Conservation (phyloP, 2,797 vertebrate genomes). For the Sarcophilus harrisii region DNA sequence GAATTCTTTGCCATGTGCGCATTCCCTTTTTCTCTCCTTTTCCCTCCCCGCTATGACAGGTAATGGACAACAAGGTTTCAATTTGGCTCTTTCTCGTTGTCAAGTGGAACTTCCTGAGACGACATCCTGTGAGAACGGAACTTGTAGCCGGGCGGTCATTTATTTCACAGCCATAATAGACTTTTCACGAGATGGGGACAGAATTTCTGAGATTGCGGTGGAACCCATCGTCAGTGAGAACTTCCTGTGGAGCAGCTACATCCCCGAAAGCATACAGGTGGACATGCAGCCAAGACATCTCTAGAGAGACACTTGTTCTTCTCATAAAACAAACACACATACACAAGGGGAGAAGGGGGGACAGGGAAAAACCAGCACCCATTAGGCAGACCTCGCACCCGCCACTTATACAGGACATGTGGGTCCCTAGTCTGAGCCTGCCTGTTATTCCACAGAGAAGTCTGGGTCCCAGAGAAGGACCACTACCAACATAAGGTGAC, state of each 20-base stretch:
- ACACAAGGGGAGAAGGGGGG: not conserved
- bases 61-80: slow-evolving; percentile 83
- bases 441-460: not conserved
- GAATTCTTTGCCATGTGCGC: not conserved
- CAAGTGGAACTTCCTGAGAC: slow-evolving; percentile 86
- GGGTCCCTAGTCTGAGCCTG: not conserved
- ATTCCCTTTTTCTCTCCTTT: slow-evolving; percentile 19
- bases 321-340: not conserved
- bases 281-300: slow-evolving; percentile 40
- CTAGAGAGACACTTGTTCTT: not conserved
- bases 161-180: slow-evolving; percentile 89
- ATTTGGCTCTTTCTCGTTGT: slow-evolving; percentile 92
- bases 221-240: slow-evolving; percentile 87
- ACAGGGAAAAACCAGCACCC: not conserved
- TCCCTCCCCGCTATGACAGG: slow-evolving; percentile 83
- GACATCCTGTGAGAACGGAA: slow-evolving; percentile 83
- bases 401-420: not conserved
- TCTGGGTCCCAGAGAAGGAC: not conserved
- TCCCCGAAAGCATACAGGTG: slow-evolving; percentile 89
- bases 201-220: slow-evolving; percentile 86
- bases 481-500: not conserved
- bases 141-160: slow-evolving; percentile 86
- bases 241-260: slow-evolving; percentile 92
- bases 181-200: slow-evolving; percentile 89
- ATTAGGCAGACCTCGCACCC: not conserved